Evolutionary conservation across 2,797 vertebrate species (phyloP).

Genomic region (Tapera naevia): DNA sequence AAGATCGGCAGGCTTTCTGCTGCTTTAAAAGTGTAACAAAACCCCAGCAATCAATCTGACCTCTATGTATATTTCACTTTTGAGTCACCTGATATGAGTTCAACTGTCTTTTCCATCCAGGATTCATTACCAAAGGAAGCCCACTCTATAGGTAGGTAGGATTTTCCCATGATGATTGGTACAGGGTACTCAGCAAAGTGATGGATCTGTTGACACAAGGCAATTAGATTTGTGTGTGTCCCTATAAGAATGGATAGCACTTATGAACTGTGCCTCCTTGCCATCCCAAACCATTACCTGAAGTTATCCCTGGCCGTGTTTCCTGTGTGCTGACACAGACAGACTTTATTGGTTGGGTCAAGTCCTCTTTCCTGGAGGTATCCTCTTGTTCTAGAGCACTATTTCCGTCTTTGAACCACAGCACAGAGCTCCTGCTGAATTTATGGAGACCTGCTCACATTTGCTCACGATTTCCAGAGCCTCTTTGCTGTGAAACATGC

Average conservation of each 20-base stretch:
- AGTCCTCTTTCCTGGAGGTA: background rate
- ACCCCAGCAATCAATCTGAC: background rate
- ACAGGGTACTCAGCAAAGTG: background rate
- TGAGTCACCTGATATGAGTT: background rate
- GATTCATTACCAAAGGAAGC: background rate
- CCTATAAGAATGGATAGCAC: background rate
- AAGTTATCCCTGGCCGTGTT: background rate
- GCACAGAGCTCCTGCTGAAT: background rate
- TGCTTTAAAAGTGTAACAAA: background rate
- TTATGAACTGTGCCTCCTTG: background rate
- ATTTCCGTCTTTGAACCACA: background rate
- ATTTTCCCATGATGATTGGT: background rate
- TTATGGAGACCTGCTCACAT: background rate
- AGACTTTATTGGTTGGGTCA: accelerated
- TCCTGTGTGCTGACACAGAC: background rate
- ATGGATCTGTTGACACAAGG: background rate
- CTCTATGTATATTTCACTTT: background rate
- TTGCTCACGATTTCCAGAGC: accelerated
- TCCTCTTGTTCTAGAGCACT: background rate
- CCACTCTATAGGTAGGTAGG: background rate
- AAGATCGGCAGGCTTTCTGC: background rate
- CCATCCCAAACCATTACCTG: background rate
- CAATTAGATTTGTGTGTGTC: background rate
- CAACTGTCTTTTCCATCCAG: background rate
- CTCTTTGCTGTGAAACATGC: background rate